Conservation (phyloP, 2,113 vertebrate genomes). For the Pholis gunnellus region DNA sequence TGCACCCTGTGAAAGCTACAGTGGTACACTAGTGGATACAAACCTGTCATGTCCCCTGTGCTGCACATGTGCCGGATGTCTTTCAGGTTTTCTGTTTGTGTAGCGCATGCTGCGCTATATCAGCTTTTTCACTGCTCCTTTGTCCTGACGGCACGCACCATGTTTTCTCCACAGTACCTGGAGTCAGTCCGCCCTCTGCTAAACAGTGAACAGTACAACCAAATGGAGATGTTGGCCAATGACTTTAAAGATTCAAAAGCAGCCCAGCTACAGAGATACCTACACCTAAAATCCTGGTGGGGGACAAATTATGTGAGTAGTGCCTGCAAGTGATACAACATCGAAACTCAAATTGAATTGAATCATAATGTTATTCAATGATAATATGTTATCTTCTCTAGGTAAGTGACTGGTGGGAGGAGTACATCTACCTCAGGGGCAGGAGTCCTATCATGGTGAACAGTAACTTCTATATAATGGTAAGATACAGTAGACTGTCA, state of each 20-base stretch:
- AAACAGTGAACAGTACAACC: slow-evolving; percentile 83
- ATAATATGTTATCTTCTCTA: slow-evolving; percentile 25
- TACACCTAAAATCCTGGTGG: slow-evolving; percentile 96
- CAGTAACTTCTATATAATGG: slow-evolving; percentile 97
- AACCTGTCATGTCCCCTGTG: neutral
- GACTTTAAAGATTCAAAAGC: slow-evolving; percentile 89
- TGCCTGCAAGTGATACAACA: neutral
- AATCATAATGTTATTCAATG: neutral
- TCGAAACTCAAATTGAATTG: neutral
- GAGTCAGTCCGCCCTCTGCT: slow-evolving; percentile 91
- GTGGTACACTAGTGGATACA: accelerated
- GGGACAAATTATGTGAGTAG: slow-evolving; percentile 93
- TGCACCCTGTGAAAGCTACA: neutral
- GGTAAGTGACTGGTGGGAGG: slow-evolving; percentile 89
- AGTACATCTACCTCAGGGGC: slow-evolving; percentile 92
- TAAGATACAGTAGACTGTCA: slow-evolving; percentile 67
- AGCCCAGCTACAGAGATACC: slow-evolving; percentile 90
- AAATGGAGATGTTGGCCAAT: slow-evolving; percentile 88
- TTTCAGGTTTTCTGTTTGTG: slow-evolving; percentile 16
- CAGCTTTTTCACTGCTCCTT: neutral
- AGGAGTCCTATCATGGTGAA: slow-evolving; percentile 94
- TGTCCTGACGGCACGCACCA: slow-evolving; percentile 5
- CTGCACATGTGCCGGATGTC: neutral
- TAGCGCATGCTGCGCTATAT: neutral
- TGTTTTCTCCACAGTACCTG: slow-evolving; percentile 87